Evolutionary conservation across 2,797 vertebrate genomes (phyloP), one percentile per base, ranked within the genome.

Genomic region (Poeciliopsis gracilis): DNA sequence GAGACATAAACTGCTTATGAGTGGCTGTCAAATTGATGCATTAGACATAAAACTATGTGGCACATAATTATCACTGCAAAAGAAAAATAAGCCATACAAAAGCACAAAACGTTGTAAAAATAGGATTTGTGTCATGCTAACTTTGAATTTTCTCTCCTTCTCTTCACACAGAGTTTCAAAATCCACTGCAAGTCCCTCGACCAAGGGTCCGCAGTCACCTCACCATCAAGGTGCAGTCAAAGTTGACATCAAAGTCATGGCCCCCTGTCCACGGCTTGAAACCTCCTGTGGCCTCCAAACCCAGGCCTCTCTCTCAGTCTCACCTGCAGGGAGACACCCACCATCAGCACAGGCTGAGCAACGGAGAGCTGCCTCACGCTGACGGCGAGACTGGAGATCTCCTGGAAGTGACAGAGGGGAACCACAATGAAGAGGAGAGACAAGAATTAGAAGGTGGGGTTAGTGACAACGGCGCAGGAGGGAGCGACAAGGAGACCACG

Each of bases 221-320:
- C 86, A 92, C 95, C 57, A 96, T 97, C 90, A 97, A 93, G 91
- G 96, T 96, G 86, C 95, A 97, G 83, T 95, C 97, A 83, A 95
- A 95, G 8, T 95, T 97, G 91, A 96, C 96, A 91, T 95, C 97
- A 90, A 96, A 92, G 83, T 92, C 96, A 79, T 91, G 91, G 88
- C 93, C 92, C 83, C 90, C 94, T 89, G 93, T 95, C 41, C 93
- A 95, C 92, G 97, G 96, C 79, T 95, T 96, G 25, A 99, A 98
- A 87, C 98, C 98, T 93, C 97, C 97, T 53, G 96, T 98, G 1
- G 96, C 97, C 82, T 97, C 97, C 3, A 99, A 99, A 87, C 98
- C 98, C 85, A 96, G 94, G 87, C 90, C 97, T 79, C 90, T 94
- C 16, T 76, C 90, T 87, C 91, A 94, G 75, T 69, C 76, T 2